These are phyloP conservation scores for Menura novaehollandiae DNA, from an alignment of 2,113 vertebrate genomes.

Conservation along the genomic window DNA sequence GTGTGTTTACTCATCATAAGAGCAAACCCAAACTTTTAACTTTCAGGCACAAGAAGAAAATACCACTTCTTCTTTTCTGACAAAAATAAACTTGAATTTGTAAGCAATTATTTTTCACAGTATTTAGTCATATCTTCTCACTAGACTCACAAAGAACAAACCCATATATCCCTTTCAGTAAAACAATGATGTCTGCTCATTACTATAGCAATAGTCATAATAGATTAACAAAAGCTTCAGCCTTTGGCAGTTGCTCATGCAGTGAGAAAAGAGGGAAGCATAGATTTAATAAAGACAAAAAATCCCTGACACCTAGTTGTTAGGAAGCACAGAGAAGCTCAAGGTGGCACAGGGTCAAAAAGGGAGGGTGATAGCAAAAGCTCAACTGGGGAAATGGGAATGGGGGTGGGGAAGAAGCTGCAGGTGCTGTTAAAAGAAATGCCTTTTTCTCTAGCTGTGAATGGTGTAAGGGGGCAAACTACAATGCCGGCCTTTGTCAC, in stretches of 20 bases:
- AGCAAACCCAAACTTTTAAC: neutral
- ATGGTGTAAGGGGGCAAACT: neutral
- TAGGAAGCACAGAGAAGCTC: neutral
- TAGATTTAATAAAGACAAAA: neutral
- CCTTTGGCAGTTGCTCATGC: neutral
- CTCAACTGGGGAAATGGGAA: neutral
- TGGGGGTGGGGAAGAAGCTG: neutral
- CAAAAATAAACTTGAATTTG: neutral
- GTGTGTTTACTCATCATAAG: neutral
- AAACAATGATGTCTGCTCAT: neutral
- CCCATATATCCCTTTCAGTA: neutral
- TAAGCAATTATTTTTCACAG: neutral
- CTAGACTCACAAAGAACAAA: neutral
- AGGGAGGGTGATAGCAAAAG: neutral
- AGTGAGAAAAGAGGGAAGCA: neutral
- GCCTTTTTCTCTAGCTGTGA: neutral
- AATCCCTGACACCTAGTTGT: neutral
- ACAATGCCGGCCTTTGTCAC: slow-evolving; percentile 11
- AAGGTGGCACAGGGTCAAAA: neutral
- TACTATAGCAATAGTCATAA: neutral
- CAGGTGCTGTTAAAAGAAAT: neutral
- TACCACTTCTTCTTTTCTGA: neutral
- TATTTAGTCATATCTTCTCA: neutral
- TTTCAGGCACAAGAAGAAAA: neutral
- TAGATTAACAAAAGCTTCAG: neutral